Percentiles rank a stretch among this genome's conserved stretches.
These are phyloP conservation scores for Philereme transversata DNA, from an alignment of 2,888 invertebrate genomes.

Conservation along the genomic window DNA sequence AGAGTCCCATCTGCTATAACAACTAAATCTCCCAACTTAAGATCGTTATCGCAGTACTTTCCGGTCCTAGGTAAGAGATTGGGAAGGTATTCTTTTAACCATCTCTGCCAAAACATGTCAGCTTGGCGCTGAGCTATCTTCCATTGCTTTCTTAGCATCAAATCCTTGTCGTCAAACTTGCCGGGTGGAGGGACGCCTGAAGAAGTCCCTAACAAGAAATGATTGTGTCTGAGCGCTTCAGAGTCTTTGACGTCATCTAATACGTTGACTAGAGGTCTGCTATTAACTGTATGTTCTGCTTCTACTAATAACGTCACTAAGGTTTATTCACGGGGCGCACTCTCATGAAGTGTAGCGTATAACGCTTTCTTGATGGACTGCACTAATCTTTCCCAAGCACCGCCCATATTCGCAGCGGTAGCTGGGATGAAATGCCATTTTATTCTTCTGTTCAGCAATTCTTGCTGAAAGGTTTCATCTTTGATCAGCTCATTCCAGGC, in stretches of 20 bases:
- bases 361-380: conserved; percentile 23
- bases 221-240: conserved; percentile 22
- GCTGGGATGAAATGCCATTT: conserved; percentile 25
- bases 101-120: too few species aligned
- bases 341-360: conserved; percentile 12
- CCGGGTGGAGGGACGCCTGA: too few species aligned
- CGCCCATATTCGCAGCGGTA: conserved; percentile 27
- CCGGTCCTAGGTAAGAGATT: too few species aligned
- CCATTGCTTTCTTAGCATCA: too few species aligned
- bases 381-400: conserved; percentile 30
- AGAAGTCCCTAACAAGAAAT: conserved; percentile 10
- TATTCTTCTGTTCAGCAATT: not conserved
- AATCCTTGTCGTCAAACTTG: too few species aligned
- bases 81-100: too few species aligned
- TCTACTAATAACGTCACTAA: conserved; percentile 21
- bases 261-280: conserved; percentile 26
- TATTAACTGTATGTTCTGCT: conserved; percentile 27
- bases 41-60: too few species aligned
- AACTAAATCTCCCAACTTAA: too few species aligned
- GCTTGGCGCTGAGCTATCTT: too few species aligned
- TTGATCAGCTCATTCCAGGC: not conserved
- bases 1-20: too few species aligned
- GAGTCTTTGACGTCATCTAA: conserved; percentile 9
- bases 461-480: too few species aligned
- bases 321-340: conserved; percentile 21